Percentiles rank a stretch among this genome's conserved stretches.
Evolutionary conservation across 92 coral and sea anemone genomes (phyloP).

Genomic region (Pocillopora meandrina): DNA sequence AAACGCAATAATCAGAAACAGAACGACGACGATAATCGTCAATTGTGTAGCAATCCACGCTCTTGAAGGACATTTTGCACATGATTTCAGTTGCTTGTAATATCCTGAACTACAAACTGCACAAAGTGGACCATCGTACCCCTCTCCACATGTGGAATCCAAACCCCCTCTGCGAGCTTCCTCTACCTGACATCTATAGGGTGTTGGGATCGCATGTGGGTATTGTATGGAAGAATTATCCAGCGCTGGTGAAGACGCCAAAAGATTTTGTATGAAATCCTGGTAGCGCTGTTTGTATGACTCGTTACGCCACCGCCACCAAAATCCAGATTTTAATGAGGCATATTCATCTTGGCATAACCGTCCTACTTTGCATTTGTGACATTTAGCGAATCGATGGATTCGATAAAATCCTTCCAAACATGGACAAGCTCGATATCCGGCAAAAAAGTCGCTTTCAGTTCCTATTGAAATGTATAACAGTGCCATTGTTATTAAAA

Average conservation of each 20-base stretch:
- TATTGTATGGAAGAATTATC: constrained; percentile 10
- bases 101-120: constrained; percentile 33
- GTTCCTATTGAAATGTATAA: constrained; percentile 10
- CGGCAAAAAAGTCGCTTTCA: constrained; percentile 23
- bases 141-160: constrained; percentile 19
- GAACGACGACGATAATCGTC: background rate
- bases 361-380: constrained; percentile 8
- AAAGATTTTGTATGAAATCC: background rate
- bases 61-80: constrained; percentile 26
- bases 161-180: constrained; percentile 29
- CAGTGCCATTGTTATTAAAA: background rate
- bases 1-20: background rate
- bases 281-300: background rate
- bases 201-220: background rate
- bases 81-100: constrained; percentile 8
- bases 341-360: constrained; percentile 5
- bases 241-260: background rate
- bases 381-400: constrained; percentile 12
- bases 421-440: constrained; percentile 34
- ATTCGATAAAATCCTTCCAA: constrained; percentile 18
- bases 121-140: constrained; percentile 39
- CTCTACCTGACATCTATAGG: constrained; percentile 19
- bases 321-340: constrained; percentile 10
- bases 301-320: constrained; percentile 19
- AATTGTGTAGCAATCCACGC: constrained; percentile 1